Conservation (phyloP, 2,888 invertebrate species). For the Cantharis rustica region DNA sequence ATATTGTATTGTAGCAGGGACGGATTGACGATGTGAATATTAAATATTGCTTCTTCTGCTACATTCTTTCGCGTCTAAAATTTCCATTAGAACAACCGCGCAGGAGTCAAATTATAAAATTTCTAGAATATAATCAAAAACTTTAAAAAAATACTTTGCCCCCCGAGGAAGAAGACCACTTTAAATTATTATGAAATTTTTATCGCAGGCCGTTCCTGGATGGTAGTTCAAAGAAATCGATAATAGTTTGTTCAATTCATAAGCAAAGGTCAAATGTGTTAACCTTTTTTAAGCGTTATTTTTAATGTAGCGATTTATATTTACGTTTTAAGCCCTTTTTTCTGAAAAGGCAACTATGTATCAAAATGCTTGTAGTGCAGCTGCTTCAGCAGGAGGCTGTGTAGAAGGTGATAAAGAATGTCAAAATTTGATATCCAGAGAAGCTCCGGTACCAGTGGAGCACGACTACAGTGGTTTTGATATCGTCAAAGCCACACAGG, state of each 20-base stretch:
- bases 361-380: slow-evolving; percentile 74
- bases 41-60: no score
- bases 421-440: slow-evolving; percentile 65
- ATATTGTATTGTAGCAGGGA: neutral
- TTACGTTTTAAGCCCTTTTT: neutral
- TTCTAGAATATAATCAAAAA: no score
- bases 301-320: slow-evolving; percentile 6
- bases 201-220: neutral
- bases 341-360: slow-evolving; percentile 59
- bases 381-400: slow-evolving; percentile 66
- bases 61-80: no score
- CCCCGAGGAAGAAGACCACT: no score
- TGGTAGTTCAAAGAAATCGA: neutral
- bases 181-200: neutral
- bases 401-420: slow-evolving; percentile 66
- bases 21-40: neutral
- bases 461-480: slow-evolving; percentile 83
- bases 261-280: slow-evolving; percentile 26
- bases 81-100: no score
- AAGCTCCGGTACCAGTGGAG: slow-evolving; percentile 67
- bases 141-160: no score
- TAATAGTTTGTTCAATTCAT: slow-evolving; percentile 17
- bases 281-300: slow-evolving; percentile 19
- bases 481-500: slow-evolving; percentile 94
- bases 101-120: no score